Evolutionary conservation across 2,113 vertebrate genomes (phyloP).

Genomic region (Bolborhynchus lineola): DNA sequence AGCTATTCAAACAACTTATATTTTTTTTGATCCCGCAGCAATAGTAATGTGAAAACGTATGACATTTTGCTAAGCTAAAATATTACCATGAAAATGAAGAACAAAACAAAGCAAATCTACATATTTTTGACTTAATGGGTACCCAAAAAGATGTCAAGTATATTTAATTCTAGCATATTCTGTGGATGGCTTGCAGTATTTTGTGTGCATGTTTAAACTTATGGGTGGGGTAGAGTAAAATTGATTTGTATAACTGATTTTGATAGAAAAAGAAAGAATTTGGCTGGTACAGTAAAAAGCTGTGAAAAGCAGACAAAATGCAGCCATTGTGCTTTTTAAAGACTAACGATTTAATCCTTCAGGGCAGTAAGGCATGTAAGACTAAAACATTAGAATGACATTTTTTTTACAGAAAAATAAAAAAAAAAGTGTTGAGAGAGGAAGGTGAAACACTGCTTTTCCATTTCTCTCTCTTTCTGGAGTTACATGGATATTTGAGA

Average conservation of each 20-base stretch:
- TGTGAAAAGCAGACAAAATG: not conserved
- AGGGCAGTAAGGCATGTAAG: not conserved
- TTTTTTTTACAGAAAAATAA: not conserved
- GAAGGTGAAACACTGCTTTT: not conserved
- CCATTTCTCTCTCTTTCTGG: not conserved
- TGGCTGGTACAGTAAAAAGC: not conserved
- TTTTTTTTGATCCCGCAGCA: not conserved
- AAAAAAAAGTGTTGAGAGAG: not conserved
- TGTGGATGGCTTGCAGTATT: not conserved
- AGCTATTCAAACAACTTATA: not conserved
- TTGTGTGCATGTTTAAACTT: not conserved
- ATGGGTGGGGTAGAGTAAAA: not conserved
- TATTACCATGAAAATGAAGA: not conserved
- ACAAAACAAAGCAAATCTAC: not conserved
- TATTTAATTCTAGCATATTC: not conserved
- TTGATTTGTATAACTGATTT: not conserved
- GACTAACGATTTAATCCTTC: not conserved
- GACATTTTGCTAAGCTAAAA: not conserved
- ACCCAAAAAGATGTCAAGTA: not conserved
- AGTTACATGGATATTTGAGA: not conserved
- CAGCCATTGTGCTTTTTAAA: not conserved
- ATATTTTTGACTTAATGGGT: not conserved
- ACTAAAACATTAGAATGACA: not conserved
- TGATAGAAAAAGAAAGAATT: fast-evolving
- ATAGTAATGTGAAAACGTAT: not conserved